Conservation (phyloP, 2,113 vertebrate species). For the Sceloporus tristichus region DNA sequence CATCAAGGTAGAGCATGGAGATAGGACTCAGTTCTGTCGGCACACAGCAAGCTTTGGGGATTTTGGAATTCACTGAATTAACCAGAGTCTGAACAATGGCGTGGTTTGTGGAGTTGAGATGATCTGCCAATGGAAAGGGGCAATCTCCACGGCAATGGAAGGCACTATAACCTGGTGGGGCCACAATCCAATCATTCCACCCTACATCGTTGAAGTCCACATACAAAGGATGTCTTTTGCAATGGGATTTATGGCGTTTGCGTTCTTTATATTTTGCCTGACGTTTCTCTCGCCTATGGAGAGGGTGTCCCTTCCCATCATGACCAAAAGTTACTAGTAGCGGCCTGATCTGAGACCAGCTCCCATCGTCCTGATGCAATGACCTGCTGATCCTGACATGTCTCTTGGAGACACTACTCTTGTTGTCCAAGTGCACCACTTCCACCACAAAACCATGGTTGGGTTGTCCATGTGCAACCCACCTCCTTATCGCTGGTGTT, state of each 20-base stretch:
- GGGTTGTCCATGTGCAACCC: constrained; percentile 89
- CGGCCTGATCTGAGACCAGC: constrained; percentile 92
- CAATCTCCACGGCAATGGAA: constrained; percentile 99
- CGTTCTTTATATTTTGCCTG: constrained; percentile 90
- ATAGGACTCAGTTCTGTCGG: constrained; percentile 98
- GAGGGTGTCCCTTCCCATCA: constrained; percentile 92
- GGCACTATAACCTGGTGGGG: constrained; percentile 95
- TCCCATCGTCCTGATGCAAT: constrained; percentile 90
- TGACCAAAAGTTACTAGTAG: constrained; percentile 96
- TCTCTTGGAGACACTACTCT: constrained; percentile 80
- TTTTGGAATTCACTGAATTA: constrained; percentile 98
- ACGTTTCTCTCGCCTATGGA: constrained; percentile 92
- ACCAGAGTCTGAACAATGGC: constrained; percentile 99
- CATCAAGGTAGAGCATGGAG: constrained; percentile 97
- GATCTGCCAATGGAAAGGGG: constrained; percentile 96
- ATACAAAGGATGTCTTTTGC: constrained; percentile 93
- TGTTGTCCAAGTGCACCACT: constrained; percentile 87
- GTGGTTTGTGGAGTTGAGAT: constrained; percentile 98
- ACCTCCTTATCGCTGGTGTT: constrained; percentile 91
- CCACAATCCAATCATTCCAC: constrained; percentile 99
- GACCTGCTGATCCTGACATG: constrained; percentile 97
- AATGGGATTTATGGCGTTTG: constrained; percentile 93
- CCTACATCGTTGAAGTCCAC: constrained; percentile 99
- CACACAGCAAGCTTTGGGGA: constrained; percentile 98
- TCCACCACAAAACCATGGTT: constrained; percentile 97